Conservation (phyloP, 2,113 vertebrate species). For the Thryonomys swinderianus region DNA sequence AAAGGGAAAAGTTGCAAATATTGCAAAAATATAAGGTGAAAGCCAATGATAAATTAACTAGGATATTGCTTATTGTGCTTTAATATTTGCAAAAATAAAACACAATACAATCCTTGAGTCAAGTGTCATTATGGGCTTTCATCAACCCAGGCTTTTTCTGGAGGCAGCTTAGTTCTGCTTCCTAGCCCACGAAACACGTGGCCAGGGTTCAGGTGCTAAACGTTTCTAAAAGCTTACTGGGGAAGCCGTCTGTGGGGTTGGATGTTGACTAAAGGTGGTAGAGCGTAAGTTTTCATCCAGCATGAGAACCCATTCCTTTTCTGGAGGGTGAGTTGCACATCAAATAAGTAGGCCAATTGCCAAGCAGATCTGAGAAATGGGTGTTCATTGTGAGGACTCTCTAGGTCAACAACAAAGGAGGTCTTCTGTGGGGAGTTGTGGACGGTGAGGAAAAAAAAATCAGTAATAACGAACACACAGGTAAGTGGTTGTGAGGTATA, state of each 20-base stretch:
- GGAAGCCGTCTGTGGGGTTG: background rate
- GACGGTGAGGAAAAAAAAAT: background rate
- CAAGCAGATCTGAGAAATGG: slow-evolving; percentile 44
- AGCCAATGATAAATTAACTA: slow-evolving; percentile 75
- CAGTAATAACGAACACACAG: background rate
- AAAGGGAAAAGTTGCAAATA: slow-evolving; percentile 64
- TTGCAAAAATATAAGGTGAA: slow-evolving; percentile 70
- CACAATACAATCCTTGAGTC: slow-evolving; percentile 45
- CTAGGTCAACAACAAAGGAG: background rate
- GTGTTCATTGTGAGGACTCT: background rate
- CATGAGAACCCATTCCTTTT: background rate
- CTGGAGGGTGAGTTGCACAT: background rate
- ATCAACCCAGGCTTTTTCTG: background rate
- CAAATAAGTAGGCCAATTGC: background rate
- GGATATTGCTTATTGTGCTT: slow-evolving; percentile 74
- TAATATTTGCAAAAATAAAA: slow-evolving; percentile 75
- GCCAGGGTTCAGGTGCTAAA: background rate
- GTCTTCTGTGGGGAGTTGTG: accelerated
- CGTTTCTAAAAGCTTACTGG: background rate
- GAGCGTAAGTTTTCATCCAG: background rate
- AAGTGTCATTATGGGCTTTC: slow-evolving; percentile 9
- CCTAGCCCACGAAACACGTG: background rate
- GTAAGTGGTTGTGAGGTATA: background rate
- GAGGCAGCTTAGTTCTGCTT: background rate
- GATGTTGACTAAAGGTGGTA: background rate